Percentiles rank a stretch among this genome's conserved stretches.
These are phyloP conservation scores for Crypturellus undulatus DNA, from an alignment of 2,113 vertebrate genomes.

Conservation along the genomic window DNA sequence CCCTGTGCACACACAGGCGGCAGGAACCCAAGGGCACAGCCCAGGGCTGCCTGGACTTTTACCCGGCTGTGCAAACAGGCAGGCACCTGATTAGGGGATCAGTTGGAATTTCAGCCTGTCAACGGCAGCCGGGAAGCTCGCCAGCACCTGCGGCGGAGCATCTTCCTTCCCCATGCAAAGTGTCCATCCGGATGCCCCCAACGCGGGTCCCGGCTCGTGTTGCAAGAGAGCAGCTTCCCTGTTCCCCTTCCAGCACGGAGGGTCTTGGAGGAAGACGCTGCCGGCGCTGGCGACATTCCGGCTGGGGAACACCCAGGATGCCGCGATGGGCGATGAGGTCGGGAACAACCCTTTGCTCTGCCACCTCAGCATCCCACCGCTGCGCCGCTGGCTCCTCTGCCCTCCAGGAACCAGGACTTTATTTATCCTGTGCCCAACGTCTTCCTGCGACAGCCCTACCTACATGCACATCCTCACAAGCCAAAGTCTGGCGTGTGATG, in stretches of 20 bases:
- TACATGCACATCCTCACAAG: background rate
- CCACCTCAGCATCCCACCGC: background rate
- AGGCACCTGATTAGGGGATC: slow-evolving; percentile 60
- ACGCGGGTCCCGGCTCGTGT: background rate
- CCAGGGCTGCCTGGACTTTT: slow-evolving; percentile 45
- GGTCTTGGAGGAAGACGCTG: background rate
- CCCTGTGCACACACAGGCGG: slow-evolving; percentile 54
- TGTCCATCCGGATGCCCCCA: background rate
- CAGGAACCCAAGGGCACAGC: slow-evolving; percentile 28
- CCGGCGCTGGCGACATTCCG: fast-evolving
- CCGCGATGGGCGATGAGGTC: background rate
- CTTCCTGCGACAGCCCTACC: background rate
- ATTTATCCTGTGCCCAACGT: background rate
- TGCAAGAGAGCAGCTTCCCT: background rate
- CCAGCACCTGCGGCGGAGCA: fast-evolving
- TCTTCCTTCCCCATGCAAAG: background rate
- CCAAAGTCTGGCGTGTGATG: fast-evolving
- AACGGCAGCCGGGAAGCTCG: background rate
- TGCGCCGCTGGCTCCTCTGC: background rate
- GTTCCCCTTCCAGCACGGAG: background rate
- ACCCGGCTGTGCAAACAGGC: slow-evolving; percentile 69
- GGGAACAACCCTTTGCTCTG: background rate
- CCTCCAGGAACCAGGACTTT: background rate
- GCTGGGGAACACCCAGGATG: fast-evolving
- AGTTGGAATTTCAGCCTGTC: slow-evolving; percentile 67